phyloP scores from a whole-genome alignment of 1,140 invertebrate genomes.

The Idris sp. region DNA sequence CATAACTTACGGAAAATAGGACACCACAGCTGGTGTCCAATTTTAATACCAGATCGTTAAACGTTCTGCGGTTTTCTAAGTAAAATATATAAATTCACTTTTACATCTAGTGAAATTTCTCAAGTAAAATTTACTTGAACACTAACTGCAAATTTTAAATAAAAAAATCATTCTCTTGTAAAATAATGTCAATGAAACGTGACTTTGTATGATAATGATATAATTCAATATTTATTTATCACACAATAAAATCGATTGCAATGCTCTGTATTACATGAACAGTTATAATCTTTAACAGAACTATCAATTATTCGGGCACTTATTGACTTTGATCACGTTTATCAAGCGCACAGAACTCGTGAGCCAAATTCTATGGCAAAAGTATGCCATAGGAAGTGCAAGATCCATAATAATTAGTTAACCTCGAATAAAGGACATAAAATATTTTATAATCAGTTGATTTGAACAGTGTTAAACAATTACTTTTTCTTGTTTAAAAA shows the following conservation, averaged over 20 bases:
- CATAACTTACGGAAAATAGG: conserved; percentile 43
- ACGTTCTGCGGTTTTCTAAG: conserved; percentile 4
- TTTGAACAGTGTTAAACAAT: conserved; percentile 5
- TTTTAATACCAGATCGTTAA: conserved; percentile 24
- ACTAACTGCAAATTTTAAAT: too few relatives aligned
- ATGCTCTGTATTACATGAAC: conserved; percentile 16
- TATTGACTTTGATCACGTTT: conserved; percentile 34
- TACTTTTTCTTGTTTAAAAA: conserved; percentile 17
- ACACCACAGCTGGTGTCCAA: conserved; percentile 41
- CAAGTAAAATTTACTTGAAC: too few relatives aligned
- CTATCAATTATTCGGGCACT: conserved; percentile 46
- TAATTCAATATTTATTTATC: too few relatives aligned
- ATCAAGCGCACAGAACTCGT: conserved; percentile 33
- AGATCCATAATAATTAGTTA: conserved; percentile 49
- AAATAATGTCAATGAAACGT: too few relatives aligned
- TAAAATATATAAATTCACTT: conserved; percentile 16
- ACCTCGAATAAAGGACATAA: conserved; percentile 16
- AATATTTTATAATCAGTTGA: conserved; percentile 9
- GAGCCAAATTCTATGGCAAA: conserved; percentile 51
- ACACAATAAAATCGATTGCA: neutral
- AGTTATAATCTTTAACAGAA: conserved; percentile 35
- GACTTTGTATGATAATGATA: too few relatives aligned
- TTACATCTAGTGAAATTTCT: conserved; percentile 7
- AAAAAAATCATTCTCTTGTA: too few relatives aligned
- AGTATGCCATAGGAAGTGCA: conserved; percentile 42